Evolutionary conservation across 2,113 vertebrate genomes (phyloP).

Genomic region (Trematocara unimaculatum): DNA sequence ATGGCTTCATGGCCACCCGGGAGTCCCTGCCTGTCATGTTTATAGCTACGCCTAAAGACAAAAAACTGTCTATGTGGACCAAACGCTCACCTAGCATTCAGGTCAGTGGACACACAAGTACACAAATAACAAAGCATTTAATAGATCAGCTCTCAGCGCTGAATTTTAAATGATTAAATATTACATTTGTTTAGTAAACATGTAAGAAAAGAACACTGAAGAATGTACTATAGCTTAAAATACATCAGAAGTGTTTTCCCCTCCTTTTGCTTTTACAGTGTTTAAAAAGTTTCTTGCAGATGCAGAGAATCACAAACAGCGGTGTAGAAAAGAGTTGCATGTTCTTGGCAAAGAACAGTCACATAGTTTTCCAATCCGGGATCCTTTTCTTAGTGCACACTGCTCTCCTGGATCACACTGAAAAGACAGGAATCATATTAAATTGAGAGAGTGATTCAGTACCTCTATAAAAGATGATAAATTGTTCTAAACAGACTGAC

Average conservation of each 20-base stretch:
- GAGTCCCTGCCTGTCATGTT: conserved; percentile 85
- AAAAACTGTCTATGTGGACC: conserved; percentile 85
- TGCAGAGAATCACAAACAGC: conserved; percentile 50
- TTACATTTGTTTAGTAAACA: neutral
- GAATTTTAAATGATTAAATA: neutral
- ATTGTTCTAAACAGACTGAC: neutral
- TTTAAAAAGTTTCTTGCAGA: neutral
- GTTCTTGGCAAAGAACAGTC: conserved; percentile 58
- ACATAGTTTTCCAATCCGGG: conserved; percentile 61
- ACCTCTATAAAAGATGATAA: neutral
- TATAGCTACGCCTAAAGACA: conserved; percentile 87
- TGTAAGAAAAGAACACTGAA: neutral
- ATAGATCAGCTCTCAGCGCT: neutral
- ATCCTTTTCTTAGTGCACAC: conserved; percentile 58
- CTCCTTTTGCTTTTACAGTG: neutral
- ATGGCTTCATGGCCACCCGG: conserved; percentile 80
- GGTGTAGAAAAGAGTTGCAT: conserved; percentile 63
- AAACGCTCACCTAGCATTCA: conserved; percentile 79
- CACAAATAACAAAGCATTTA: conserved; percentile 1
- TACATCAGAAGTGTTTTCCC: neutral
- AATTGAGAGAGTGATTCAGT: neutral
- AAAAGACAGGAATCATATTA: neutral
- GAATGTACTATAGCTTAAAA: neutral
- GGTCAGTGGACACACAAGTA: conserved; percentile 65
- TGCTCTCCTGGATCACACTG: conserved; percentile 64